These are phyloP conservation scores for Thera obeliscata DNA, from an alignment of 2,888 invertebrate genomes.

Conservation along the genomic window DNA sequence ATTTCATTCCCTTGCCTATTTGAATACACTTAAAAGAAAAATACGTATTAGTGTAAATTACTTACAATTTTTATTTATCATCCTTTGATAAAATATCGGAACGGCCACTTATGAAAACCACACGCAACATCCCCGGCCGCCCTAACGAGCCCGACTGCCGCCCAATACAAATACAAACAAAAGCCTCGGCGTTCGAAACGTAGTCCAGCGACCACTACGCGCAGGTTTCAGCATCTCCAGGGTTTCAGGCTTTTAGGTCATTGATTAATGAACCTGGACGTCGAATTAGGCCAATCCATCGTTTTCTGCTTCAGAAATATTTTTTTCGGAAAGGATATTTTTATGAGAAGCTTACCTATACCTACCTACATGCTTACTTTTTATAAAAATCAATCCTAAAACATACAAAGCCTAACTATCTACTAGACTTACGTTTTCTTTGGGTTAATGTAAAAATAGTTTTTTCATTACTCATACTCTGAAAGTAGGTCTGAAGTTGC, in stretches of 20 bases:
- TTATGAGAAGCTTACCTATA: no score
- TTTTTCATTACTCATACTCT: no score
- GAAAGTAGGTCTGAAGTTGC: no score
- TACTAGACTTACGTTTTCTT: no score
- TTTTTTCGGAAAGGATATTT: no score
- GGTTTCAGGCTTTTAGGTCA: conserved; percentile 26
- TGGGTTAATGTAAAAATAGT: no score
- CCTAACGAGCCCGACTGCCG: conserved; percentile 36
- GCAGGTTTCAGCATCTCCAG: conserved; percentile 12
- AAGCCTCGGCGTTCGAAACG: conserved; percentile 10
- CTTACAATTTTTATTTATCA: conserved; percentile 22
- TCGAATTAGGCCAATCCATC: not conserved
- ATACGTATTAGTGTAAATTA: not conserved
- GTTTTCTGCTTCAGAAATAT: not conserved
- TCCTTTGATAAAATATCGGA: conserved; percentile 19
- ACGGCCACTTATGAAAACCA: conserved; percentile 1
- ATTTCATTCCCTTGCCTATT: not conserved
- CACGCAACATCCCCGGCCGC: conserved; percentile 31
- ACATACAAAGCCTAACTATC: no score
- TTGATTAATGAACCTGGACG: conserved; percentile 20
- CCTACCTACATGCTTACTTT: no score
- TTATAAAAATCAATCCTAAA: no score
- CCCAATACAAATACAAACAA: conserved; percentile 5
- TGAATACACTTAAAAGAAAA: not conserved
- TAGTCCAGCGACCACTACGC: conserved; percentile 9